Percentiles rank a stretch among this genome's conserved stretches.
phyloP scores from a whole-genome alignment of 2,888 invertebrate genomes.

The Opisthograptis luteolata region DNA sequence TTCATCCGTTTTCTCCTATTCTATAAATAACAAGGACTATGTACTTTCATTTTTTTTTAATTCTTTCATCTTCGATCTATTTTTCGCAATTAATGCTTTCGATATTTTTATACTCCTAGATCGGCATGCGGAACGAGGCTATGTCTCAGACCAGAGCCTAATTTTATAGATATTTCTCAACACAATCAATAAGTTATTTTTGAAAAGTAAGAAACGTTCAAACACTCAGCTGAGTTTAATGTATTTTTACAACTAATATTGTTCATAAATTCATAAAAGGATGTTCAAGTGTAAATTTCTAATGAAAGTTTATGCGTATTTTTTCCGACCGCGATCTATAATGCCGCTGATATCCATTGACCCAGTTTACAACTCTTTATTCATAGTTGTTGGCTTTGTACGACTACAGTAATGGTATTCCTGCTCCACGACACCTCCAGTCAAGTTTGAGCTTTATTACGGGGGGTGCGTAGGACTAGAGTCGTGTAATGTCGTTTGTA shows the following conservation, averaged over 20 bases:
- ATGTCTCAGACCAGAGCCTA: too few relatives aligned
- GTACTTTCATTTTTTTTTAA: too few relatives aligned
- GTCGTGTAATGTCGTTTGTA: background rate
- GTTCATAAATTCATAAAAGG: background rate
- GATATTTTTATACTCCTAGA: too few relatives aligned
- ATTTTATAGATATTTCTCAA: too few relatives aligned
- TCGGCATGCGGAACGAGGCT: too few relatives aligned
- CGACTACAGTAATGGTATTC: slow-evolving; percentile 14
- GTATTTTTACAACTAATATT: background rate
- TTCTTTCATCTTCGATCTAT: too few relatives aligned
- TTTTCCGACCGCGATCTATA: slow-evolving; percentile 25
- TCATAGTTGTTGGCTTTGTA: slow-evolving; percentile 23
- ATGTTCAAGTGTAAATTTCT: background rate
- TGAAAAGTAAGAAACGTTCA: too few relatives aligned
- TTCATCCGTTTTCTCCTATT: too few relatives aligned
- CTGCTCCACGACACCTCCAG: slow-evolving; percentile 1
- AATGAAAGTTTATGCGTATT: slow-evolving; percentile 11
- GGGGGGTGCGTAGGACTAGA: background rate
- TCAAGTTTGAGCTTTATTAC: slow-evolving; percentile 5
- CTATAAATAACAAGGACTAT: too few relatives aligned
- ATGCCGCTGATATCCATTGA: slow-evolving; percentile 31
- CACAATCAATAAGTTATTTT: too few relatives aligned
- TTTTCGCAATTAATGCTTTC: too few relatives aligned
- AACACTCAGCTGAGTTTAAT: too few relatives aligned
- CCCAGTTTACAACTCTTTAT: slow-evolving; percentile 29